Base-by-base conservation (phyloP, 2,797 vertebrate species). In the Buphagus erythrorhynchus region DNA sequence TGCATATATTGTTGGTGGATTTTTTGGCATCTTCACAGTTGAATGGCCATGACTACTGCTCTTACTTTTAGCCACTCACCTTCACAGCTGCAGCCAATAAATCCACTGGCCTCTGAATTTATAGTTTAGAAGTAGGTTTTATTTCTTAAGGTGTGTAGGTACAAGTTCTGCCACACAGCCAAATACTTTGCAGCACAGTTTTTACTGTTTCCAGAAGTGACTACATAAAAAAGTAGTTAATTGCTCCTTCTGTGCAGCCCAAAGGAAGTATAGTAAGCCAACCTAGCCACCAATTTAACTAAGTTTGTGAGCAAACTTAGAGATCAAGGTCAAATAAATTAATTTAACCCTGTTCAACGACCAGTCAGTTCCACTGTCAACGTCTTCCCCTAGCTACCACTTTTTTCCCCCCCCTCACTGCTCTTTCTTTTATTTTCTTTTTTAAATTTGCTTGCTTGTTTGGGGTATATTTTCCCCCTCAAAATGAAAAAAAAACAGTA, bases 211-310 rank as follows among this genome's bases (percentile, higher is more conserved):
- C 75, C 87, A 86, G 61, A 49, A 88, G 68, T 0, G 10, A 62
- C 24, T 74, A 51, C 35, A 61, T 54, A 38, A 91, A 90, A 92
- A 28, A 67, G 14, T 31, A 43, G 71, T 95, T 96, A 86, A 94
- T 86, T 81, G 74, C 48, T 90, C 36, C 48, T 85, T 80, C 71
- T 82, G n/a, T 74, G 45, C 45, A 89, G 55, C 61, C 74, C 10
- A 13, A 82, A 92, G 71, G 55, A 81, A 75, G 13, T 40, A 33
- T 33, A 24, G 55, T 43, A 38, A 92, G 48, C 55, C 65, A 93
- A 57, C 2, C 7, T 26, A 88, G 21, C 3, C 36, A 82, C 7
- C 26, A 82, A 59, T 69, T 86, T 92, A 92, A 65, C 59, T 46
- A 74, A 17, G 28, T 68, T 74, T 77, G 6, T 57, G 61, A 88